Conservation (phyloP, 2,888 invertebrate species). For the Shargacucullia verbasci region DNA sequence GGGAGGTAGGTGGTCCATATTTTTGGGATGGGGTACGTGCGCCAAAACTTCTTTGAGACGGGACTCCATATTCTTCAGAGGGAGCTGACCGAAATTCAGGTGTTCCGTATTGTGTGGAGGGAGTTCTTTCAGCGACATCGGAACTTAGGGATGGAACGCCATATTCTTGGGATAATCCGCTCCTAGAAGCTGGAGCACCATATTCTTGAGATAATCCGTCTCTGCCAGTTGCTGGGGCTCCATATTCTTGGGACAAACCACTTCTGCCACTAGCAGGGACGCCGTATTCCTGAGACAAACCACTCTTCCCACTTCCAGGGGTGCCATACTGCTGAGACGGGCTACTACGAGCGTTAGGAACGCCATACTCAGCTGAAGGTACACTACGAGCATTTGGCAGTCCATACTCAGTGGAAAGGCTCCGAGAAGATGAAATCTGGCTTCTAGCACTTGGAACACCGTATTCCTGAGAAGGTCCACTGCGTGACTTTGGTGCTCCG, state of each 20-base stretch:
- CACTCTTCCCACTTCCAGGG: conserved; percentile 26
- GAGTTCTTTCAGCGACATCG: conserved; percentile 53
- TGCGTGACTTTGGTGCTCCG: conserved; percentile 36
- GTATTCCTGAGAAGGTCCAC: conserved; percentile 61
- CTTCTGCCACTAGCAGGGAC: conserved; percentile 25
- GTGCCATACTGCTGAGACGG: conserved; percentile 58
- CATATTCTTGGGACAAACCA: conserved; percentile 43
- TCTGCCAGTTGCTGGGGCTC: conserved; percentile 27
- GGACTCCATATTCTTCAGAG: conserved; percentile 68
- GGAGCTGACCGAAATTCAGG: conserved; percentile 66
- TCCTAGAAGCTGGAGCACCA: conserved; percentile 32
- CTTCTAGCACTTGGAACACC: conserved; percentile 58
- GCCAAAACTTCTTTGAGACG: conserved; percentile 62
- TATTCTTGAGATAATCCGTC: conserved; percentile 40
- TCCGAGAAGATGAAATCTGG: conserved; percentile 34
- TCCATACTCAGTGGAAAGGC: conserved; percentile 63
- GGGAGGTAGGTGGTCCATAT: conserved; percentile 63
- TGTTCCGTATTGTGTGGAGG: conserved; percentile 61
- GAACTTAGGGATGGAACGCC: conserved; percentile 40
- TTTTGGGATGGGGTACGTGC: conserved; percentile 59
- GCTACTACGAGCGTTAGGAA: conserved; percentile 27
- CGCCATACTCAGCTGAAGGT: conserved; percentile 51
- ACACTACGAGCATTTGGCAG: conserved; percentile 57
- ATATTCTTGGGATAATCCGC: conserved; percentile 35
- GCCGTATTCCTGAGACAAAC: conserved; percentile 44